Percentiles rank a stretch among this genome's conserved stretches.
Evolutionary conservation across 2,888 invertebrate genomes (phyloP).

Genomic region (Esperia sulphurella): DNA sequence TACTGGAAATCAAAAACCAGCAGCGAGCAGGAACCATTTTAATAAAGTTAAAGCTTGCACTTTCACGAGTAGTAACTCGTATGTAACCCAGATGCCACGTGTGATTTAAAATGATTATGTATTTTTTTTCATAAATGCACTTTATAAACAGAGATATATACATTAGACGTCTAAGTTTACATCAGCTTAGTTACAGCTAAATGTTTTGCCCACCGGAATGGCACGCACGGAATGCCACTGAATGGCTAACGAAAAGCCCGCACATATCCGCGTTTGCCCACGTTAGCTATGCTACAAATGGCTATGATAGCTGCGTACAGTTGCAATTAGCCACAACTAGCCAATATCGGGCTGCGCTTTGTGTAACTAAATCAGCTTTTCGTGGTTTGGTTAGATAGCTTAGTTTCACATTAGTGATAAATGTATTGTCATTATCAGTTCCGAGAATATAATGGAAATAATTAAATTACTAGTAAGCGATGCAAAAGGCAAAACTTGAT

Average conservation of each 20-base stretch:
- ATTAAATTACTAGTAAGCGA: too few relatives aligned
- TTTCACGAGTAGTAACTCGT: too few relatives aligned
- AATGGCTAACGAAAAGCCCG: slow-evolving; percentile 36
- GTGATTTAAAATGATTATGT: too few relatives aligned
- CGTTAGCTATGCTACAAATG: slow-evolving; percentile 6
- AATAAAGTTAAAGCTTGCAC: too few relatives aligned
- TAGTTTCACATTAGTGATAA: neutral
- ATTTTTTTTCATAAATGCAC: too few relatives aligned
- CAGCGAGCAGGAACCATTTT: too few relatives aligned
- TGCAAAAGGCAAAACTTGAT: too few relatives aligned
- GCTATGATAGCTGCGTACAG: neutral
- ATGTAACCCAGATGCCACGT: too few relatives aligned
- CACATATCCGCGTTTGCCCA: slow-evolving; percentile 10
- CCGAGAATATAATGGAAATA: too few relatives aligned
- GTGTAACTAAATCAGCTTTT: slow-evolving; percentile 21
- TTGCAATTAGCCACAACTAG: slow-evolving; percentile 12
- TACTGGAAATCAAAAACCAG: too few relatives aligned
- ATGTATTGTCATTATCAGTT: neutral
- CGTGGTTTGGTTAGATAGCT: slow-evolving; percentile 11
- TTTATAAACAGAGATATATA: too few relatives aligned
- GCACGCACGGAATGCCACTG: slow-evolving; percentile 25
- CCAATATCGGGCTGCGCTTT: slow-evolving; percentile 14
- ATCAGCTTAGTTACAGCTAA: neutral
- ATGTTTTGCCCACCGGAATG: slow-evolving; percentile 1
- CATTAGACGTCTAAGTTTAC: too few relatives aligned